A percentile compares a stretch with the other conserved stretches of the same genome.
Conservation (phyloP, 2,113 vertebrate genomes). For the Scalopus aquaticus region DNA sequence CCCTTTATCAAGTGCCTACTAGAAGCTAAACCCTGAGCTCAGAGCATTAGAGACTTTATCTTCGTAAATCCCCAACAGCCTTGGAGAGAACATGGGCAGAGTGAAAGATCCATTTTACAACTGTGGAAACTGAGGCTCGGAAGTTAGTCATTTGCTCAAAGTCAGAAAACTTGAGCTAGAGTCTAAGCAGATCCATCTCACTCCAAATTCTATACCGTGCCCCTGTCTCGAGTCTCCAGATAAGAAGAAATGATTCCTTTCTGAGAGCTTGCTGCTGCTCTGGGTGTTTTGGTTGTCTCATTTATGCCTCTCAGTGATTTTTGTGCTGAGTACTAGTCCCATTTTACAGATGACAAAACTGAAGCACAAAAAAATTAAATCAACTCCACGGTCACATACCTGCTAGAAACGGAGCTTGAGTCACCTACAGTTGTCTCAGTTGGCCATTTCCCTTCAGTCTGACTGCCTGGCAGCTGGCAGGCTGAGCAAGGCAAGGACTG, state of each 20-base stretch:
- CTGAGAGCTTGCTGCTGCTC: background rate
- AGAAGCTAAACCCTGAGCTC: background rate
- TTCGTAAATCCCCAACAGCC: background rate
- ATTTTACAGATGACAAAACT: background rate
- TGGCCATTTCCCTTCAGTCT: background rate
- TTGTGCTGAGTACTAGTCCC: background rate
- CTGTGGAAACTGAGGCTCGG: conserved; percentile 37
- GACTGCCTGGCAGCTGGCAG: too few relatives aligned
- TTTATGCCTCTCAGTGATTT: background rate
- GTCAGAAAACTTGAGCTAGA: background rate
- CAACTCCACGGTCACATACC: background rate
- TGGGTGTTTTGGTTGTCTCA: background rate
- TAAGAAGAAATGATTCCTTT: background rate
- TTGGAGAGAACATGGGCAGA: background rate
- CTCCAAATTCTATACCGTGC: background rate
- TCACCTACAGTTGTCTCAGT: background rate
- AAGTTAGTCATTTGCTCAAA: background rate
- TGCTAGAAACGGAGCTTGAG: background rate
- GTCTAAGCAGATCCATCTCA: background rate
- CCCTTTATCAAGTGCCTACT: background rate
- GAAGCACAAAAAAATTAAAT: background rate
- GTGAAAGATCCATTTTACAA: background rate
- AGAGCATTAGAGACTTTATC: background rate
- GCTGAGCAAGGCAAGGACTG: background rate
- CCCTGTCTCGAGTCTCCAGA: background rate